Base-by-base conservation (phyloP, 2,113 vertebrate genomes). In the Amblyornis subalaris region DNA sequence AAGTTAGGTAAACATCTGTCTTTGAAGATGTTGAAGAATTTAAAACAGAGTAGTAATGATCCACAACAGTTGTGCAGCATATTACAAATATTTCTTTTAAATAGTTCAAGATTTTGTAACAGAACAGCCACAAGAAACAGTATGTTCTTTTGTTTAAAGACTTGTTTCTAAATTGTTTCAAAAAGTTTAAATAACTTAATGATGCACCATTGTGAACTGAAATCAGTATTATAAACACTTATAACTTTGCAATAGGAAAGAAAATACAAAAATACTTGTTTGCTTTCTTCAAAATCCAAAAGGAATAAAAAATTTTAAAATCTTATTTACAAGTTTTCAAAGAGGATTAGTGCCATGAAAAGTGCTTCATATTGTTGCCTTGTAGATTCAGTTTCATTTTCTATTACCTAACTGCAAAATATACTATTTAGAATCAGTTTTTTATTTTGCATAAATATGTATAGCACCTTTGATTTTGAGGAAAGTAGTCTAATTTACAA, bases 11-110 rank as follows among this genome's bases (percentile, higher is more conserved):
- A 95, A 95, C 71, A 91, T 47, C 54, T 95, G 91, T 89, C 78
- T 88, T 85, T 70, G 48, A 93, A 85, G 58, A 91, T 42, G 21
- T 2, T 78, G 78, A 91, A 96, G 73, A 93, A 94, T 93, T 88
- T 88, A 85, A 95, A 96, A 94, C 91, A 94, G 36, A 89, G 60
- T 47, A 78, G 54, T 42, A 91, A 76, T 55, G 81, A 94, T 88
- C 71, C 78, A 83, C 55, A 95, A 79, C 88, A 95, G 84, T 79
- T 88, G 42, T 79, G 44, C 50, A 79, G 45, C 22, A 51, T 58
- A 80, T 91, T 83, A 66, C 67, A 96, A 94, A 85, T 85, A 76
- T 82, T 85, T 89, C 54, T 76, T 88, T 89, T 79, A 95, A 88
- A 89, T 66, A 88, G 67, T 54, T 88, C 64, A 89, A 89, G 85